Evolutionary conservation across 1,140 invertebrate genomes (phyloP), one percentile per base, ranked within the genome.

Genomic region (Drosophila murphyi): DNA sequence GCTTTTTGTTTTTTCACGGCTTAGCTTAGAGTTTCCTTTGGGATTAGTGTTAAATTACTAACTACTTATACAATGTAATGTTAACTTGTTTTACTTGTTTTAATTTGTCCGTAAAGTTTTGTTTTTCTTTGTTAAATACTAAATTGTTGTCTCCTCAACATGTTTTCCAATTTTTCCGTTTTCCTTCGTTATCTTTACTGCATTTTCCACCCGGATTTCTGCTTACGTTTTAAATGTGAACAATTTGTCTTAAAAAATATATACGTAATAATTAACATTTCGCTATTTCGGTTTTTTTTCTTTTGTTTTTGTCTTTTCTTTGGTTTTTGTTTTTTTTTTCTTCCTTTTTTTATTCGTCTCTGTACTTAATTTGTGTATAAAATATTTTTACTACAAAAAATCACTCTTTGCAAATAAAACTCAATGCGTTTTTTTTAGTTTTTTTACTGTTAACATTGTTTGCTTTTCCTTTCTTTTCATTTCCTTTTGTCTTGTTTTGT

Each of bases 41-140:
- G 51, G 69, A 69, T 83, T 88, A 74, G 80, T 89, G 82, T 88
- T 85, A 74, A 91, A 89, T 92, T 92, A 92, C 90, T 92, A 92
- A 92, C 90, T 92, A 92, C 90, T 92, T 92, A 91, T 92, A 91
- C 80, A 92, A 92, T 92, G 90, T 92, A 92, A 92, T 92, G 90
- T 92, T 92, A 92, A 92, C 90, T 92, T 91, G 80, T 92, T 91
- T 91, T 92, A 90, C 90, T 90, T 91, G 85, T 88, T 92, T 92
- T 90, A 92, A 91, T 91, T 91, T 91, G 90, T 91, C 86, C 86
- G 73, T 90, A 76, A 90, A 89, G 83, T 72, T 85, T 81, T 77
- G 45, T 69, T 68, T 80, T 82, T 41, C 6, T n/a, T n/a, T 43
- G 2, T n/a, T 76, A 70, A 78, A 85, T 67, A 78, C 83, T 83